Percentiles rank a stretch among this genome's conserved stretches.
phyloP scores from a whole-genome alignment of 1,140 invertebrate species.

The Druon quercuslanigerum region DNA sequence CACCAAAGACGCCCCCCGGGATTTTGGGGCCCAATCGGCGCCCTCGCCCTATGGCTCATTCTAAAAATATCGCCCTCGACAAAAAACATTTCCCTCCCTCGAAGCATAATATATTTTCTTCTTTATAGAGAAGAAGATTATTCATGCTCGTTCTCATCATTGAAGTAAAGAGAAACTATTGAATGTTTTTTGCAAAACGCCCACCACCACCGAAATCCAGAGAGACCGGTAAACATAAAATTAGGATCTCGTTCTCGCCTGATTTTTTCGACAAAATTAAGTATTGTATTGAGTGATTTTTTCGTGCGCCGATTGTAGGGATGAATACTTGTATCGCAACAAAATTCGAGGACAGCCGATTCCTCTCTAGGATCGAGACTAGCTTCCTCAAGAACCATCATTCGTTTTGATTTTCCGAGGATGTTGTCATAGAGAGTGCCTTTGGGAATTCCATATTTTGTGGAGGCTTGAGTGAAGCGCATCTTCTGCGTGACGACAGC shows the following conservation, averaged over 20 bases:
- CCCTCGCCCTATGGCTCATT: too few relatives aligned
- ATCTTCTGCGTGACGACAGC: slow-evolving; percentile 85
- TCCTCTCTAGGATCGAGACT: slow-evolving; percentile 80
- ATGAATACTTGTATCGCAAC: slow-evolving; percentile 83
- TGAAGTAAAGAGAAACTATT: slow-evolving; percentile 81
- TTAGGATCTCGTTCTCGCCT: slow-evolving; percentile 78
- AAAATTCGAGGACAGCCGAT: slow-evolving; percentile 82
- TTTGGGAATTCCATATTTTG: slow-evolving; percentile 84
- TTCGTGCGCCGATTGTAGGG: slow-evolving; percentile 85
- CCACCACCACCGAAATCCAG: slow-evolving; percentile 88
- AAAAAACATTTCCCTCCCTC: too few relatives aligned
- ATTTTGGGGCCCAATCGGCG: too few relatives aligned
- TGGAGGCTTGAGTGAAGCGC: slow-evolving; percentile 85
- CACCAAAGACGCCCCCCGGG: too few relatives aligned
- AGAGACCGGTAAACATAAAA: slow-evolving; percentile 81
- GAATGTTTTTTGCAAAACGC: slow-evolving; percentile 88
- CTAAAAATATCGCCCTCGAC: too few relatives aligned
- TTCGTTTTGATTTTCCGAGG: slow-evolving; percentile 85
- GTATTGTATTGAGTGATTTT: slow-evolving; percentile 80
- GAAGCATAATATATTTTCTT: too few relatives aligned
- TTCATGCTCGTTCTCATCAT: slow-evolving; percentile 73
- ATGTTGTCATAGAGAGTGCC: slow-evolving; percentile 88
- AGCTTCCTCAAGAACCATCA: slow-evolving; percentile 84
- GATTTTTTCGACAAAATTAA: slow-evolving; percentile 81
- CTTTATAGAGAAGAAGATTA: slow-evolving; percentile 37